Base-by-base conservation (phyloP, 2,113 vertebrate genomes). In the Ochotona princeps region DNA sequence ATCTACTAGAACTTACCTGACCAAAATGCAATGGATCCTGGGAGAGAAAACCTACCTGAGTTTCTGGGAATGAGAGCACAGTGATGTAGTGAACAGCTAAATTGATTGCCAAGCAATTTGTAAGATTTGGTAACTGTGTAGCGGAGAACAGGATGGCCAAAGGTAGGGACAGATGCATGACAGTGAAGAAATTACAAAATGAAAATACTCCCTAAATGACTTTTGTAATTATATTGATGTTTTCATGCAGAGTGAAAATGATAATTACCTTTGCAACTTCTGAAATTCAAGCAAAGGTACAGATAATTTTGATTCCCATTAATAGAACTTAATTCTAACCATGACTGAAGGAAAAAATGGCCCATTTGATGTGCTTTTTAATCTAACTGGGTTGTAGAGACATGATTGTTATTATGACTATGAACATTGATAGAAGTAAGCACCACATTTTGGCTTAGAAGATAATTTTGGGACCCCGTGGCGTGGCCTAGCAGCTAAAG, bases 171-270 rank as follows among this genome's bases (percentile, higher is more conserved):
- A 63, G 28, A 44, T 57, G 23, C 5, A 76, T 67, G 23, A 26
- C 23, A 81, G 38, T 73, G 25, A n/a, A 78, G 5, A 76, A 54
- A 51, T 49, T 65, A 23, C 51, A 38, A 90, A 49, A 80, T 51
- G 1, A 51, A 1, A 49, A 20, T 32, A 73, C 2, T 82, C 85
- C 10, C 44, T 57, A 67, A 83, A 25, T 82, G 9, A 73, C 80
- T 82, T 69, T 67, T 81, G 38, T 73, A 73, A 88, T 92, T 83
- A 60, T 84, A 84, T 26, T 84, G 14, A 87, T 81, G 11, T 63
- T 67, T 8, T 67, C 25, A 93, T 60, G 30, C 8, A 78, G 35
- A 61, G 10, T 35, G 8, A 86, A 95, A 79, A 73, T 83, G 3
- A 30, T 66, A 30, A 89, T 82, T 69, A n/a, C 12, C 72, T 87